phyloP scores from a whole-genome alignment of 2,113 vertebrate species.

The Erpornis zantholeuca region DNA sequence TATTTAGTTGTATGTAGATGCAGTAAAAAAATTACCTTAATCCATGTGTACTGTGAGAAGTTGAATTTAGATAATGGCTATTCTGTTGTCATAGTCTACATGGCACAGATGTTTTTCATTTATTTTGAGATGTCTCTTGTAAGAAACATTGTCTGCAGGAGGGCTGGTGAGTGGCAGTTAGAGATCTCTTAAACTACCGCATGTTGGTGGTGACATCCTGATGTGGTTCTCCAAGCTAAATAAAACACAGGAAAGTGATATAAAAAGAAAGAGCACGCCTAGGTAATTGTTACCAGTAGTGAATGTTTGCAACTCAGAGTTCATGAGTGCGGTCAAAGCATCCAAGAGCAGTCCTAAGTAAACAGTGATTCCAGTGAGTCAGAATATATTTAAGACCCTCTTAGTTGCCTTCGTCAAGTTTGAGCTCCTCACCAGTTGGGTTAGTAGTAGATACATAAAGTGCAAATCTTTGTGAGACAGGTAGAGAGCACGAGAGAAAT shows the following conservation, averaged over 20 bases:
- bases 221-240: constrained; percentile 73
- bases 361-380: constrained; percentile 19
- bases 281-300: constrained; percentile 75
- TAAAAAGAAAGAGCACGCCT: constrained; percentile 65
- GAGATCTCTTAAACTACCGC: constrained; percentile 53
- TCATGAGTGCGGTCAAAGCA: constrained; percentile 23
- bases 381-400: background rate
- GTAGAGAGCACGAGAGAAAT: background rate
- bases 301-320: constrained; percentile 48
- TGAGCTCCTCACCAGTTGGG: background rate
- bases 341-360: constrained; percentile 30
- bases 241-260: constrained; percentile 68
- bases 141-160: constrained; percentile 44
- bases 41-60: background rate
- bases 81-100: background rate
- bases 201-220: constrained; percentile 47
- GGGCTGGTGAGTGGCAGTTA: constrained; percentile 49
- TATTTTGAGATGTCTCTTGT: constrained; percentile 67
- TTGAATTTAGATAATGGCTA: background rate
- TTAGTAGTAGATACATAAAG: background rate
- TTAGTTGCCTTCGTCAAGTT: background rate
- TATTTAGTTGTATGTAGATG: background rate
- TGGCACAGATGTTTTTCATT: background rate
- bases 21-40: background rate
- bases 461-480: background rate